Percentiles rank a stretch among this genome's conserved stretches.
Evolutionary conservation across 2,113 vertebrate genomes (phyloP).

Genomic region (Apus apus): DNA sequence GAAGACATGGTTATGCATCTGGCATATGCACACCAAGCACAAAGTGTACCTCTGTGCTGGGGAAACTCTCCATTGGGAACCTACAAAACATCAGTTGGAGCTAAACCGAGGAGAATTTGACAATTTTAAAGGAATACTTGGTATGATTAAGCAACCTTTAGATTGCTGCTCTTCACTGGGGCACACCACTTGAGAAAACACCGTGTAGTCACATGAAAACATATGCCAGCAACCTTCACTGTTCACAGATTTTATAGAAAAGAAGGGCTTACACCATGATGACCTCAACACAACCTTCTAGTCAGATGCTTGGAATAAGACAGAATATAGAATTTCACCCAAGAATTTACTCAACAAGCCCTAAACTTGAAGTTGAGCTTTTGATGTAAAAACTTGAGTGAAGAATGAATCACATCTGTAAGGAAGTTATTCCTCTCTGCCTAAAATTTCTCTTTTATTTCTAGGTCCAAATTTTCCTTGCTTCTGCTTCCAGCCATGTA

Average conservation of each 20-base stretch:
- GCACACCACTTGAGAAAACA: background rate
- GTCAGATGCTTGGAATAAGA: background rate
- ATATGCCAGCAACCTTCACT: background rate
- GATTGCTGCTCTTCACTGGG: background rate
- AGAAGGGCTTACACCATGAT: background rate
- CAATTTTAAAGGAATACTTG: background rate
- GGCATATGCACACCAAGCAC: background rate
- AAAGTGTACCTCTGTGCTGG: background rate
- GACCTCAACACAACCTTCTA: background rate
- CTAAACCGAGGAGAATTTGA: background rate
- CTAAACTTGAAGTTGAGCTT: slow-evolving; percentile 1
- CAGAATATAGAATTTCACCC: slow-evolving; percentile 4
- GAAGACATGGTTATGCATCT: background rate
- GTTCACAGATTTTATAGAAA: background rate
- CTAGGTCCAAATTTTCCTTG: slow-evolving; percentile 12
- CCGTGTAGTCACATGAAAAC: background rate
- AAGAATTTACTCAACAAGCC: background rate
- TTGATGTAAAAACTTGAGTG: slow-evolving; percentile 6
- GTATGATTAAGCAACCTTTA: background rate
- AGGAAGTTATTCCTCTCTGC: background rate
- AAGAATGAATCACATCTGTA: slow-evolving; percentile 14
- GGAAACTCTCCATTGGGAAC: background rate
- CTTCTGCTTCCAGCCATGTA: background rate
- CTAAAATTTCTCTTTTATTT: slow-evolving; percentile 6
- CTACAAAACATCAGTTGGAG: background rate